Conservation (phyloP, 2,888 invertebrate species). For the Druceiella hillmani region DNA sequence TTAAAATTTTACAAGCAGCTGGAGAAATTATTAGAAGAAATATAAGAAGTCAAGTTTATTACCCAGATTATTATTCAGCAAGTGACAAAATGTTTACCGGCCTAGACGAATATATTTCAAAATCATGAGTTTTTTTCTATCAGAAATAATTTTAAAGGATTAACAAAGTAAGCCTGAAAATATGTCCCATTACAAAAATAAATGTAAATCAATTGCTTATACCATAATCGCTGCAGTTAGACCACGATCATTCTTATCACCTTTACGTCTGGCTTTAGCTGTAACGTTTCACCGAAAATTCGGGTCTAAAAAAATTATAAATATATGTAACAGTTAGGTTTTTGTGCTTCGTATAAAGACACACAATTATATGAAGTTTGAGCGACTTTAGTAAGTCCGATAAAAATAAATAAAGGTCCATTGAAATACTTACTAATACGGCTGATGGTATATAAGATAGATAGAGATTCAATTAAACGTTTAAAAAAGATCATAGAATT, state of each 20-base stretch:
- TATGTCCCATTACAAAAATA: background rate
- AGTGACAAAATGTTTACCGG: no score
- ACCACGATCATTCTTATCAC: slow-evolving; percentile 11
- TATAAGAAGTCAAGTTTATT: no score
- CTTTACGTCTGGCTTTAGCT: slow-evolving; percentile 9
- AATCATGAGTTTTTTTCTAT: slow-evolving; percentile 9
- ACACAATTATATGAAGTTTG: slow-evolving; percentile 6
- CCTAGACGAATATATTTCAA: no score
- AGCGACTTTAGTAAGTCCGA: slow-evolving; percentile 4
- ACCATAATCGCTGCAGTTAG: slow-evolving; percentile 10
- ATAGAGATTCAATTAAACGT: slow-evolving; percentile 13
- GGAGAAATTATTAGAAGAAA: no score
- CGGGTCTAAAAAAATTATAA: background rate
- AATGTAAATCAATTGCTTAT: slow-evolving; percentile 12
- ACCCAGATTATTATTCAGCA: no score
- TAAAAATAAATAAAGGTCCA: slow-evolving; percentile 4
- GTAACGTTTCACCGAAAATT: slow-evolving; percentile 4
- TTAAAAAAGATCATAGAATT: slow-evolving; percentile 12
- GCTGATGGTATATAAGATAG: background rate
- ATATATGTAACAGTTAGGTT: background rate
- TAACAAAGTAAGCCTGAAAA: slow-evolving; percentile 12
- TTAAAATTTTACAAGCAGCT: no score
- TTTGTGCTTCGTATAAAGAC: slow-evolving; percentile 7
- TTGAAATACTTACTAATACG: no score
- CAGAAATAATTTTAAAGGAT: slow-evolving; percentile 13